Evolutionary conservation across 2,113 vertebrate genomes (phyloP), one percentile per base, ranked within the genome.

Genomic region (Dasypus novemcinctus): DNA sequence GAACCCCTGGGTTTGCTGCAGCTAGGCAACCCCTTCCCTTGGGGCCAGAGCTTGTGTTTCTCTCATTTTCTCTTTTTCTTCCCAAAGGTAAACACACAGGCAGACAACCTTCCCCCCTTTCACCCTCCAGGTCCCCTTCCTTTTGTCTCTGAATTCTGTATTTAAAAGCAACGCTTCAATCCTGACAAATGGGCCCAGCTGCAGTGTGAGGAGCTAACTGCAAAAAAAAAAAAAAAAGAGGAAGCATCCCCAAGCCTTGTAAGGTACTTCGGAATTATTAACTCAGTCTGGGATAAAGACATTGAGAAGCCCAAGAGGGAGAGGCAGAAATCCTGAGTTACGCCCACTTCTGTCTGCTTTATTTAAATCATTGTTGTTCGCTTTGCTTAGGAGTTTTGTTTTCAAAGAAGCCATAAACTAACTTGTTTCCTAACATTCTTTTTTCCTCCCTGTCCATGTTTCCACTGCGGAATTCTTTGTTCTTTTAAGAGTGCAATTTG

Each of bases 11-110:
- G 38, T 25, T 52, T 33, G 21, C 54, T 49, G 49, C 15, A 46
- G 49, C 54, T 61, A 43, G 46, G 68, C 31, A 72, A 15, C 92
- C 38, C 36, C 5, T 78, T 63, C 87, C 61, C 66, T 46, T 5
- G 2, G 29, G 84, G 85, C 18, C 18, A 59, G 36, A 85, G 72
- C 23, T 21, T 38, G 38, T 31, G 23, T 59, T 69, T 75, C 12
- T 83, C 78, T 52, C n/a, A 3, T 33, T 86, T 96, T 83, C 71
- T 91, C 71, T 31, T 76, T 81, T 83, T 78, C 29, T 87, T n/a
- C 59, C 66, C 63, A 59, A 57, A 82, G 92, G 54, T 43, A 64
- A 85, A 91, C 27, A 72, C 4, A 6, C 15, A n/a, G 46, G 52
- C n/a, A 64, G 90, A 49, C 9, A 79, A 64, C 38, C 63, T 59